Base-by-base conservation (phyloP, 2,113 vertebrate species). In the Caretta caretta region DNA sequence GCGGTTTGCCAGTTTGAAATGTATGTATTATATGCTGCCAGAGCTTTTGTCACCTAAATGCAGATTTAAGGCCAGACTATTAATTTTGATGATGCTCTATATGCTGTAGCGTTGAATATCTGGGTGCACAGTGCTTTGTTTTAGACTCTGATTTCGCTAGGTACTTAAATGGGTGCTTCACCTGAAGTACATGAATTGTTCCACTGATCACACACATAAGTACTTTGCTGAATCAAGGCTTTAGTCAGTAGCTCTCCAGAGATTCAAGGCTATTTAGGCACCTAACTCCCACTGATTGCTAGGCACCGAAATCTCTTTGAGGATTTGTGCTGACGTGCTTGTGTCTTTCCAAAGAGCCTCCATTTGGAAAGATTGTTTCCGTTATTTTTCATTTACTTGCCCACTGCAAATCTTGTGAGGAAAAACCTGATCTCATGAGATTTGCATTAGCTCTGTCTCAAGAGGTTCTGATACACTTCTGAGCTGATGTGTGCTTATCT, bases 51-150 rank as follows among this genome's bases (percentile, higher is more conserved):
- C 38, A n/a, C 42, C 42, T 42, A 76, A 76, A 76, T 46, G 38
- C 75, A 27, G 25, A 27, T 25, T 76, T 46, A 4, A 25, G 10
- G 6, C 3, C 0, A 2, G 53, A 1, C 24, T 46, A 42, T 76
- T 27, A 6, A 19, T 48, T 90, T 56, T n/a, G 35, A 5, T 86
- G 53, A 14, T 2, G 59, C 31, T 50, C 0, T 29, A 51, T 8
- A 0, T 1, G 10, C 20, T 3, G 83, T 1, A 31, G 17, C 2
- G 25, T 35, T 65, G 84, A 54, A 22, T 46, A 31, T 35, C 54
- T 72, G 1, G 17, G 11, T 42, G 72, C 24, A 11, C 4, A 20
- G 8, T 0, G 0, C 13, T 5, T 49, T 20, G 25, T 8, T 56
- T n/a, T 7, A 38, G 17, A 14, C 38, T 53, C 81, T 24, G 6